A percentile compares a stretch with the other conserved stretches of the same genome.
Conservation (phyloP, 1,140 invertebrate genomes). For the Pararge aegeria region DNA sequence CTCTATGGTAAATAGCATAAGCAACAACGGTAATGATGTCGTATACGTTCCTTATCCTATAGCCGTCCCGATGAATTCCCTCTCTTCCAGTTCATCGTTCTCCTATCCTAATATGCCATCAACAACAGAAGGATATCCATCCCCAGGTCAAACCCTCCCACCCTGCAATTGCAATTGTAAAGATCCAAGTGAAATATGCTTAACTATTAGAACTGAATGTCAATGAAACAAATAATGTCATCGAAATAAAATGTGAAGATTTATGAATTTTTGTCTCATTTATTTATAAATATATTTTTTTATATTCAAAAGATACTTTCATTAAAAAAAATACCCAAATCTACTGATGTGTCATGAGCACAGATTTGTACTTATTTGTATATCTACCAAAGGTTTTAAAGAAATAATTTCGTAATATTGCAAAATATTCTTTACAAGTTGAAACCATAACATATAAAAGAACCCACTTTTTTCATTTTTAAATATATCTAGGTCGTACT, state of each 20-base stretch:
- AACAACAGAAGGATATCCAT: neutral
- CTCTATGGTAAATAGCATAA: neutral
- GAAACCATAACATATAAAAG: neutral
- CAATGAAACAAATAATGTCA: neutral
- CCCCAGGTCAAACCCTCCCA: neutral
- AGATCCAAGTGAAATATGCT: constrained; percentile 27
- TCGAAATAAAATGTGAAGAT: no score
- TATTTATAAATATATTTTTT: no score
- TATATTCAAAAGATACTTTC: no score
- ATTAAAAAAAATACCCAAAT: no score
- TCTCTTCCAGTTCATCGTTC: neutral
- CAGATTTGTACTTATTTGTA: no score
- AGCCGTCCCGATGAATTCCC: constrained; percentile 6
- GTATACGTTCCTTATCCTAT: constrained; percentile 20
- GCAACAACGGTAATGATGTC: constrained; percentile 11
- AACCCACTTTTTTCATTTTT: neutral
- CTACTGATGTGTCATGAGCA: no score
- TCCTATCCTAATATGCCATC: neutral
- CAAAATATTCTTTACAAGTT: neutral
- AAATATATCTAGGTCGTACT: neutral
- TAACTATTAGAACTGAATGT: constrained; percentile 29
- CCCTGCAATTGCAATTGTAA: neutral
- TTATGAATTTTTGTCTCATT: no score
- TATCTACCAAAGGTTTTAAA: no score
- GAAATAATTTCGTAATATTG: neutral